Evolutionary conservation across 2,113 vertebrate genomes (phyloP), one percentile per base, ranked within the genome.

Genomic region (Ascaphus truei): DNA sequence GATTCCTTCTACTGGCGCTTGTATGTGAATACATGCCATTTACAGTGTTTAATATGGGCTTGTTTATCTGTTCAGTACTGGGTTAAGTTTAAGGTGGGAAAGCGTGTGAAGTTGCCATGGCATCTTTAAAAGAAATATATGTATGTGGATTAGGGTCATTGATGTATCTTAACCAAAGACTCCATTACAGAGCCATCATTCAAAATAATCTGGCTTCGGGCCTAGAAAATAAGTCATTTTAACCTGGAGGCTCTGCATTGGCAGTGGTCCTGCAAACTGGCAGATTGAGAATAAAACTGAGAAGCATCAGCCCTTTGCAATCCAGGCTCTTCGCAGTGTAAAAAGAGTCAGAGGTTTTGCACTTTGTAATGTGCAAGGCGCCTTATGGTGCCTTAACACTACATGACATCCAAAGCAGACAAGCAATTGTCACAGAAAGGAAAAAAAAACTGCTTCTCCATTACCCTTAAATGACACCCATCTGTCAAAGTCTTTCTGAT

Each of bases 181-280:
- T 68, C 39, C 20, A 8, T 68, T 37, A 64, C 61, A 63, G 31
- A 52, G 47, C 50, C 33, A 52, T 64, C 62, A 52, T 64, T 64
- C 62, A 64, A 20, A 39, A 16, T 60, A 3, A 22, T 31, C 53
- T 68, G 64, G 64, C 64, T 56, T 68, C 7, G 55, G 64, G 64
- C 64, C 53, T 57, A 68, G 53, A 68, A 58, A 25, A 57, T 26
- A 34, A 33, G 53, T 47, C 64, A 68, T 58, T 57, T 68, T 68
- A 68, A 57, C 64, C 64, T 58, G 52, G 43, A 68, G 52, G 29
- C 37, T 57, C n/a, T 39, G 39, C 31, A 29, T 58, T 68, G 64
- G 39, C 64, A 68, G 52, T 15, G 58, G 26, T 47, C 36, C 39
- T 68, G 37, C n/a, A 33, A 26, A 23, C 30, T 58, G 65, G 55